Base-by-base conservation (phyloP, 2,888 invertebrate genomes). In the Agrochola circellaris region DNA sequence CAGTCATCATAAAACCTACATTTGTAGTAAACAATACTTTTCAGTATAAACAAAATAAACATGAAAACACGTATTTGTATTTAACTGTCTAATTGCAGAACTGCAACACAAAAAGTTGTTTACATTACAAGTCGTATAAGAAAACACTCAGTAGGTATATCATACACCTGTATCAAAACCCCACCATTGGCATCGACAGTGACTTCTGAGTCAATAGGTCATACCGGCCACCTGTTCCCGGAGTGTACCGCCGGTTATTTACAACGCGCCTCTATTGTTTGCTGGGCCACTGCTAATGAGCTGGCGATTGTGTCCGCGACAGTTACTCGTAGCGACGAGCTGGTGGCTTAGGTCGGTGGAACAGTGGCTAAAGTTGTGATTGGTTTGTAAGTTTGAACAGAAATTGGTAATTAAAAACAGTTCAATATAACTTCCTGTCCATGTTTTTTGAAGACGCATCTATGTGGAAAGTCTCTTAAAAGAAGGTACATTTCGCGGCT, bases 121-220 rank as follows among this genome's bases (percentile, higher is more conserved):
- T 7, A 17, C 45, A 45, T 15, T 13, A 15, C 45, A 45, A 45
- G 15, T 42, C 13, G 0, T 23, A 6, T n/a, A 20, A 15, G 42
- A 42, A 11, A 38, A 0, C 20, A 51, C 6, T 51, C 20, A 20
- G 17, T 26, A n/a, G 20, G 7, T 26, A 20, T 42, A 23, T 3
- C 8, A 26, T n/a, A 45, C 26, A 30, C 9, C 20, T 75, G 54
- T 48, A 38, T 60, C 17, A 11, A 42, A 77, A 30, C 0, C n/a
- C 26, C 9, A 34, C 9, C 48, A 48, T 69, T 8, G 42, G 7
- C 30, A 54, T 60, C 60, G 67, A 51, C 67, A 34, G 34, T 54
- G 58, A 38, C 54, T 72, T 68, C n/a, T 62, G 61, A 83, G 71
- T 60, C 61, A 75, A 83, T 69, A 72, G 61, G 79, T 82, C 69